Percentiles rank a stretch among this genome's conserved stretches.
Conservation (phyloP, 2,113 vertebrate species). For the Corvus cornix region DNA sequence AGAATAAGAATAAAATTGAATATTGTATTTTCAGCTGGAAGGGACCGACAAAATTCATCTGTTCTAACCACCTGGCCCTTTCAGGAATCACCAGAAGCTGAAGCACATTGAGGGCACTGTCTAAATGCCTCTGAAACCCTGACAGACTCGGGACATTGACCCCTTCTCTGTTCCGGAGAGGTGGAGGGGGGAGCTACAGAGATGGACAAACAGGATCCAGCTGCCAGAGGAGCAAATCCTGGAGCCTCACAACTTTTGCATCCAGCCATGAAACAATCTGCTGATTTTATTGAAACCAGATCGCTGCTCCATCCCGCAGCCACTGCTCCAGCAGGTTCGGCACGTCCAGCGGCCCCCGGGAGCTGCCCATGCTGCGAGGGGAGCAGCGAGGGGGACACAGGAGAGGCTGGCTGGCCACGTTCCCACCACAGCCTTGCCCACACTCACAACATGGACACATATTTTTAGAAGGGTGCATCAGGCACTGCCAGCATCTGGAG, state of each 20-base stretch:
- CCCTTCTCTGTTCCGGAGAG: neutral
- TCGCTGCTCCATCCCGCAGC: neutral
- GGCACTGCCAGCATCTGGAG: neutral
- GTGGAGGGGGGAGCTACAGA: neutral
- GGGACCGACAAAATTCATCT: accelerated
- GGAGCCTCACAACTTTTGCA: conserved; percentile 53
- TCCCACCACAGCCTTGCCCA: neutral
- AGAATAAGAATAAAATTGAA: neutral
- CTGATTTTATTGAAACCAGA: conserved; percentile 69
- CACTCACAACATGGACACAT: neutral
- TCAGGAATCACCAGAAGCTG: neutral
- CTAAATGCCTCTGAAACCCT: neutral
- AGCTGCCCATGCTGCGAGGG: neutral
- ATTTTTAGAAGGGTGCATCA: neutral
- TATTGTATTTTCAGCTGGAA: neutral
- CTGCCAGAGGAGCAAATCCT: conserved; percentile 57
- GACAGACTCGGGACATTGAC: accelerated
- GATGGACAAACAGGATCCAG: conserved; percentile 64
- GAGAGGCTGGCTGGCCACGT: neutral
- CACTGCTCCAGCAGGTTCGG: neutral
- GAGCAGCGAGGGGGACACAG: neutral
- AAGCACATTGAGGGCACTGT: neutral
- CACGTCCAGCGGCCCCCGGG: conserved; percentile 33
- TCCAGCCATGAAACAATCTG: conserved; percentile 64
- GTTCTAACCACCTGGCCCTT: neutral